A percentile compares a stretch with the other conserved stretches of the same genome.
These are phyloP conservation scores for Drosophila punjabiensis DNA, from an alignment of 1,140 invertebrate genomes.

Conservation along the genomic window DNA sequence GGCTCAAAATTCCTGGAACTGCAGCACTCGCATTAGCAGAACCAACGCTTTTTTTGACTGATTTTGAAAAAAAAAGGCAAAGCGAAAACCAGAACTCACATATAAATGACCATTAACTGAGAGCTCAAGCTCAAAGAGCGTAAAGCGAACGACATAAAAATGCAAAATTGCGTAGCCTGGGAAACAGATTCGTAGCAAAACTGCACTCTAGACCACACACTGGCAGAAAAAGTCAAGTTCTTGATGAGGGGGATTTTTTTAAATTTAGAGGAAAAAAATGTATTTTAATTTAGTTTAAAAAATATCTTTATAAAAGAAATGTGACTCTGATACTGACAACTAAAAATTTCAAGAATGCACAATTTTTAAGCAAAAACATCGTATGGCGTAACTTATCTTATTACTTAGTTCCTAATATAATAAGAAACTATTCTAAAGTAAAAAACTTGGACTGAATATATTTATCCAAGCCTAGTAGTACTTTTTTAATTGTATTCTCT, in stretches of 20 bases:
- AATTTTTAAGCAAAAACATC: no score
- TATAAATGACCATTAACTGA: constrained; percentile 63
- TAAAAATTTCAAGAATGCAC: no score
- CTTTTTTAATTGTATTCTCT: no score
- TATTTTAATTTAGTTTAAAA: neutral
- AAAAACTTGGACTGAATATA: no score
- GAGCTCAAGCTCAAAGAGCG: constrained; percentile 42
- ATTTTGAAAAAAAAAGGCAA: constrained; percentile 46
- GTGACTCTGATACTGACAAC: no score
- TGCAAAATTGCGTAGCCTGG: constrained; percentile 56
- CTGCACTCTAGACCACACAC: constrained; percentile 24
- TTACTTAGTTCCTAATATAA: no score
- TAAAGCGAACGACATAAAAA: constrained; percentile 62
- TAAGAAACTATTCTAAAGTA: no score
- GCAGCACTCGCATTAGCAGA: constrained; percentile 62
- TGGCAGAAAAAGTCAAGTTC: neutral
- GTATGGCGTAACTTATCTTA: no score
- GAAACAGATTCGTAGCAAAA: constrained; percentile 46
- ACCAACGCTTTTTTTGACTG: constrained; percentile 61
- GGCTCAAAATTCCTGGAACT: constrained; percentile 62
- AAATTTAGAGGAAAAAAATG: no score
- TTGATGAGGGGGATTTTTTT: neutral
- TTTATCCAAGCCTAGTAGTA: no score
- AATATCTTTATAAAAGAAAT: neutral
- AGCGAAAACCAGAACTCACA: constrained; percentile 51